Evolutionary conservation across 2,888 invertebrate genomes (phyloP).

Genomic region (Acholoe squamosa): DNA sequence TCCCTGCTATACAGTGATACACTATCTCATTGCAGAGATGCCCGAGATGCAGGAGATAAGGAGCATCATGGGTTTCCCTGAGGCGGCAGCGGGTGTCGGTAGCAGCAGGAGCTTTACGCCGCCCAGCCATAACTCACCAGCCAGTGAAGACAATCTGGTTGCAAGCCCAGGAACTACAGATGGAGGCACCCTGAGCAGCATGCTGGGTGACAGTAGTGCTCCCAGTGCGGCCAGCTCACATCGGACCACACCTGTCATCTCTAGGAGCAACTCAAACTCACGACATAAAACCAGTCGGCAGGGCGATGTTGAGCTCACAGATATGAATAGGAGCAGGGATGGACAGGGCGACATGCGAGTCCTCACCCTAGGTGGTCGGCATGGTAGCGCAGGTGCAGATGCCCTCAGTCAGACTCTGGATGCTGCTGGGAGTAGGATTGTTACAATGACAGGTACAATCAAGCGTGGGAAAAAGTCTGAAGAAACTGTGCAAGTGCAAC

Average conservation of each 20-base stretch:
- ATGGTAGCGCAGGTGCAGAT: neutral
- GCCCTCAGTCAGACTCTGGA: slow-evolving; percentile 28
- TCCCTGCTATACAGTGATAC: no score
- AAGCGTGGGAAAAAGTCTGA: slow-evolving; percentile 88
- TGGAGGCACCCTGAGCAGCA: slow-evolving; percentile 37
- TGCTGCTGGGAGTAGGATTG: slow-evolving; percentile 68
- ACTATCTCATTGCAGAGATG: slow-evolving; percentile 25
- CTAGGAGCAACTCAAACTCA: slow-evolving; percentile 24
- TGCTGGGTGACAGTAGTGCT: slow-evolving; percentile 48
- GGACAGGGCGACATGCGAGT: neutral
- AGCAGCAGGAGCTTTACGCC: neutral
- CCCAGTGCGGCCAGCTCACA: slow-evolving; percentile 47
- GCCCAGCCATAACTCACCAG: slow-evolving; percentile 18
- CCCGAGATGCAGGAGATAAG: slow-evolving; percentile 54
- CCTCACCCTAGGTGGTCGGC: neutral
- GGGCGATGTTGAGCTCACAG: slow-evolving; percentile 5
- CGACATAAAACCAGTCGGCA: neutral
- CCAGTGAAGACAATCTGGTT: slow-evolving; percentile 51
- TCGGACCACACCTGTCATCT: slow-evolving; percentile 41
- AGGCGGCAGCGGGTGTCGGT: neutral
- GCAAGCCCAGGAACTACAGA: slow-evolving; percentile 55
- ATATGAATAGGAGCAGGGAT: neutral
- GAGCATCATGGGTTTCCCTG: slow-evolving; percentile 46
- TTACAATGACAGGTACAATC: slow-evolving; percentile 88
- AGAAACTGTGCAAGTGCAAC: slow-evolving; percentile 89